Conservation (phyloP, 2,113 vertebrate species). For the Zapornia atra region DNA sequence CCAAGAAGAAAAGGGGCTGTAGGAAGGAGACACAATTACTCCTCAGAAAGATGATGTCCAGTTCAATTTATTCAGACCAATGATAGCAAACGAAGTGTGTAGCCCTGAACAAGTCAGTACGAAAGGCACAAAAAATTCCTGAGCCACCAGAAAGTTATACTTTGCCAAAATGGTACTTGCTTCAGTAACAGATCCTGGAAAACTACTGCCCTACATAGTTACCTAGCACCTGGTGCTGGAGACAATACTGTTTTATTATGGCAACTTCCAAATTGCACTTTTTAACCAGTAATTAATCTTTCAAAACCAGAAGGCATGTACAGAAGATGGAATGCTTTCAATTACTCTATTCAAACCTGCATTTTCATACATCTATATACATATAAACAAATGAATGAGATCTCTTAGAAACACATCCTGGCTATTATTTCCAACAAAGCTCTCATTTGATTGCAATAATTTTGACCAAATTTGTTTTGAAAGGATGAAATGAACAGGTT, state of each 20-base stretch:
- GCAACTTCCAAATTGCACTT: not conserved
- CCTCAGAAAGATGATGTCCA: not conserved
- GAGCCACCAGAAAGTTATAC: not conserved
- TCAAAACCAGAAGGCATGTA: not conserved
- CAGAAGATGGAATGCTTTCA: not conserved
- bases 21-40: not conserved
- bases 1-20: not conserved
- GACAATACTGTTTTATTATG: not conserved
- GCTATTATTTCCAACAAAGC: not conserved
- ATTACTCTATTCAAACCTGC: not conserved
- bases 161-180: accelerated
- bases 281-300: not conserved
- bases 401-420: not conserved
- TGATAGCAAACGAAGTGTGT: not conserved
- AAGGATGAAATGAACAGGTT: not conserved
- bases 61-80: not conserved
- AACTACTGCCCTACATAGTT: not conserved
- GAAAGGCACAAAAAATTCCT: not conserved
- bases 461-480: not conserved
- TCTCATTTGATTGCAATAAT: not conserved
- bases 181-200: not conserved
- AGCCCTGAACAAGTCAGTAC: not conserved
- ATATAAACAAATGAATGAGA: not conserved
- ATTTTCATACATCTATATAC: not conserved
- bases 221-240: not conserved